Evolutionary conservation across 2,113 vertebrate genomes (phyloP).

Genomic region (Capreolus pygargus): DNA sequence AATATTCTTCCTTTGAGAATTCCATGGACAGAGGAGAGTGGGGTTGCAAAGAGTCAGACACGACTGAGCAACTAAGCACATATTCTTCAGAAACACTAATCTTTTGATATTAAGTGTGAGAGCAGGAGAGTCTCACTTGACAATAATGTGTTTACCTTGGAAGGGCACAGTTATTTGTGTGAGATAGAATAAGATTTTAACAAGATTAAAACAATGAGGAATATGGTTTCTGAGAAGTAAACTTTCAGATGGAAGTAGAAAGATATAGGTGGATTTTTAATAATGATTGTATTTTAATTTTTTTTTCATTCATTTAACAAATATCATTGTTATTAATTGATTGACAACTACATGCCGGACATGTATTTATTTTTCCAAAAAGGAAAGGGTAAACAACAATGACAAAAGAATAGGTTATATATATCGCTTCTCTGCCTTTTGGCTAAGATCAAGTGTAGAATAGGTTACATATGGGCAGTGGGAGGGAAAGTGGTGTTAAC

Average conservation of each 20-base stretch:
- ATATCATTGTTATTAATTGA: neutral
- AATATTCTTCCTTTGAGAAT: neutral
- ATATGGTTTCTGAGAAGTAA: neutral
- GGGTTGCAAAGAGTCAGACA: neutral
- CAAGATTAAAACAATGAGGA: neutral
- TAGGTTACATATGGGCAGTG: neutral
- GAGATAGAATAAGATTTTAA: neutral
- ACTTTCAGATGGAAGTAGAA: neutral
- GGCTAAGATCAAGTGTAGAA: no score
- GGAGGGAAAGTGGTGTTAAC: neutral
- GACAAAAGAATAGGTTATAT: neutral
- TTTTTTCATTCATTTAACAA: neutral
- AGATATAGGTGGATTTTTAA: neutral
- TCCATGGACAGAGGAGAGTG: neutral
- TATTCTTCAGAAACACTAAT: neutral
- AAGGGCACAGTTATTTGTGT: neutral
- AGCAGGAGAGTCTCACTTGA: neutral
- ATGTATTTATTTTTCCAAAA: neutral
- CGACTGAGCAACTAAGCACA: rapidly evolving
- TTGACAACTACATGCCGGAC: neutral
- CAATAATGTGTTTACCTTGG: neutral
- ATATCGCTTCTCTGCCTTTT: no score
- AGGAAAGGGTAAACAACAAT: neutral
- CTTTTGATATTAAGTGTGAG: neutral
- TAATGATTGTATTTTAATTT: neutral